Evolutionary conservation across 1,140 invertebrate species (phyloP).

Genomic region (Stenopsyche tienmushanensis): DNA sequence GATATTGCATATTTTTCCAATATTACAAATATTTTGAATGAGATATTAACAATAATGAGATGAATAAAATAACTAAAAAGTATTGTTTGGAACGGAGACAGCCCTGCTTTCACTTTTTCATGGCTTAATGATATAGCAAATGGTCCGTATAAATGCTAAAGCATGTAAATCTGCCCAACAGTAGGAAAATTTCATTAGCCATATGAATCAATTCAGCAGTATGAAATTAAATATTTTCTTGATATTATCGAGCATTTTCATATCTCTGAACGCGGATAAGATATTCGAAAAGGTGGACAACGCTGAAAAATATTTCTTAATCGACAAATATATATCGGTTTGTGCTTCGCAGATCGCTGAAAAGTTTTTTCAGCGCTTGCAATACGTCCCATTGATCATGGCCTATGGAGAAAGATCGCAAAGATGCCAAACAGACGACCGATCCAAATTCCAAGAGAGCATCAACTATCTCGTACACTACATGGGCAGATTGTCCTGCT

Average conservation of each 20-base stretch:
- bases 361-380: slow-evolving; percentile 18
- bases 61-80: too few relatives aligned
- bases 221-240: too few relatives aligned
- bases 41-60: too few relatives aligned
- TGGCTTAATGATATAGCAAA: too few relatives aligned
- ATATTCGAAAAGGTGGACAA: background rate
- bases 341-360: slow-evolving; percentile 29
- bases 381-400: slow-evolving; percentile 30
- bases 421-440: background rate
- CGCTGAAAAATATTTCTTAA: background rate
- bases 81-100: too few relatives aligned
- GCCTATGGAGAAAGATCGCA: slow-evolving; percentile 13
- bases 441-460: background rate
- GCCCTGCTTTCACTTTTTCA: too few relatives aligned
- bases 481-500: slow-evolving; percentile 15
- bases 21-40: too few relatives aligned
- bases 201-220: too few relatives aligned
- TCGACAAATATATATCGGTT: slow-evolving; percentile 11
- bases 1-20: too few relatives aligned
- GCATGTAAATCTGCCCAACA: too few relatives aligned
- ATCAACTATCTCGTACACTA: slow-evolving; percentile 17
- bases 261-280: background rate
- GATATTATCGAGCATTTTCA: background rate
- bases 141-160: too few relatives aligned
- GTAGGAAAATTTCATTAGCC: too few relatives aligned